Conservation (phyloP, 2,888 invertebrate species). For the Spodoptera exigua region DNA sequence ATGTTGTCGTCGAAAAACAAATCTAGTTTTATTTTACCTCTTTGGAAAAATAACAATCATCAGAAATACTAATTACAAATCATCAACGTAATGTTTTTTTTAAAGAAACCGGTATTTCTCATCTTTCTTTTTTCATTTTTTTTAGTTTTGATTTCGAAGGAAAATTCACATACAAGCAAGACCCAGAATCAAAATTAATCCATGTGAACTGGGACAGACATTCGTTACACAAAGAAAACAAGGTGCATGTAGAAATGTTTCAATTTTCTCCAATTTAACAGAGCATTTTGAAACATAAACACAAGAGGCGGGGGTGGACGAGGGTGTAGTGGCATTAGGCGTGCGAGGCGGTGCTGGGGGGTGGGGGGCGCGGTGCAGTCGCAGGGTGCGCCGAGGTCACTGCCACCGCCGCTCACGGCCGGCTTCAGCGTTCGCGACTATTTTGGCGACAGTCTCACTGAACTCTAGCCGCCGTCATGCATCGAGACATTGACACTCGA, state of each 20-base stretch:
- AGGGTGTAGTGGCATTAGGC: slow-evolving; percentile 59
- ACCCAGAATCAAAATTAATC: slow-evolving; percentile 17
- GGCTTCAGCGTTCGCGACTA: slow-evolving; percentile 73
- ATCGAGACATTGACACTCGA: slow-evolving; percentile 33
- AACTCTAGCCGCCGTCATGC: slow-evolving; percentile 51
- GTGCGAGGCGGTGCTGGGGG: slow-evolving; percentile 59
- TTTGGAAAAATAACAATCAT: too few relatives aligned
- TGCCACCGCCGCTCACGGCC: slow-evolving; percentile 88
- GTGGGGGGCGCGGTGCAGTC: slow-evolving; percentile 81
- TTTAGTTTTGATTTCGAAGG: not conserved
- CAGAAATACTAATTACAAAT: too few relatives aligned
- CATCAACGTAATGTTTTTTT: too few relatives aligned
- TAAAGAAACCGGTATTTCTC: too few relatives aligned
- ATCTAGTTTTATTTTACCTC: too few relatives aligned
- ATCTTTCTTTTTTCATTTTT: not conserved
- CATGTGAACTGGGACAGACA: slow-evolving; percentile 46
- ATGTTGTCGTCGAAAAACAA: too few relatives aligned
- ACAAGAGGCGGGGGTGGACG: slow-evolving; percentile 47
- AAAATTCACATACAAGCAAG: not conserved
- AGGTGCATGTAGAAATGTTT: slow-evolving; percentile 31
- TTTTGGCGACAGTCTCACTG: slow-evolving; percentile 81
- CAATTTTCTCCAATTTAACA: slow-evolving; percentile 47
- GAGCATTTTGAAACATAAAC: slow-evolving; percentile 55
- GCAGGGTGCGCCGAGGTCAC: slow-evolving; percentile 90
- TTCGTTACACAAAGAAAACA: slow-evolving; percentile 29